phyloP scores from a whole-genome alignment of 2,113 vertebrate genomes.

The Cryptomyrus ogoouensis region DNA sequence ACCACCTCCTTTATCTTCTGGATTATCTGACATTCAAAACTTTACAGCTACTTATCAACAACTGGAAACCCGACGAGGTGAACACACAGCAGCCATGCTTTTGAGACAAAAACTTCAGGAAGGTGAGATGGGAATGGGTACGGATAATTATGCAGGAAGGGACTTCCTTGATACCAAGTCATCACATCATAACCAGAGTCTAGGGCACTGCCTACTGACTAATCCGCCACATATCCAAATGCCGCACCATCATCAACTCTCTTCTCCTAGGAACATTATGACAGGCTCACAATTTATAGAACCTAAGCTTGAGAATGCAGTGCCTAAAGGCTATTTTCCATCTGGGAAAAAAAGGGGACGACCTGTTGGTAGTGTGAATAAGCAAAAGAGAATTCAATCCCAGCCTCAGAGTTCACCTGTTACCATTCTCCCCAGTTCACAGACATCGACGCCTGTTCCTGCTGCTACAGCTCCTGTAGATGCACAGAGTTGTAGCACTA shows the following conservation, averaged over 20 bases:
- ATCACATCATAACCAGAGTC: conserved; percentile 52
- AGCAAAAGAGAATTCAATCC: conserved; percentile 74
- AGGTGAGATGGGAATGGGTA: conserved; percentile 58
- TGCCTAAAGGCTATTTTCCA: conserved; percentile 94
- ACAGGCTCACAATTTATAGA: conserved; percentile 45
- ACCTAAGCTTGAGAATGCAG: conserved; percentile 53
- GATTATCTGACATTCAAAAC: conserved; percentile 66
- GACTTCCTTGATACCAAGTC: conserved; percentile 59
- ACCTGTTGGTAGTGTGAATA: conserved; percentile 94
- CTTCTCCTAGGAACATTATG: conserved; percentile 47
- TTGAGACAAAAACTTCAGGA: conserved; percentile 67
- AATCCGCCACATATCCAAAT: conserved; percentile 51
- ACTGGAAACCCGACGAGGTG: conserved; percentile 62
- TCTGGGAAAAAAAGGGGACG: conserved; percentile 97
- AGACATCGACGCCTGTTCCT: conserved; percentile 22
- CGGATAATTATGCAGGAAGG: conserved; percentile 61
- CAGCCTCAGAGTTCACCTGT: conserved; percentile 35
- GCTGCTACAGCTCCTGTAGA: conserved; percentile 17
- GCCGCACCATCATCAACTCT: conserved; percentile 25
- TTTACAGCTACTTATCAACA: conserved; percentile 70
- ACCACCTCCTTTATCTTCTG: conserved; percentile 65
- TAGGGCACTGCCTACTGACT: conserved; percentile 54
- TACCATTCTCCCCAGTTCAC: conserved; percentile 26
- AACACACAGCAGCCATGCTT: conserved; percentile 64
- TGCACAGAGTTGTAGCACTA: conserved; percentile 25